Evolutionary conservation across 2,113 vertebrate species (phyloP), one percentile per base, ranked within the genome.

Genomic region (Sander vitreus): DNA sequence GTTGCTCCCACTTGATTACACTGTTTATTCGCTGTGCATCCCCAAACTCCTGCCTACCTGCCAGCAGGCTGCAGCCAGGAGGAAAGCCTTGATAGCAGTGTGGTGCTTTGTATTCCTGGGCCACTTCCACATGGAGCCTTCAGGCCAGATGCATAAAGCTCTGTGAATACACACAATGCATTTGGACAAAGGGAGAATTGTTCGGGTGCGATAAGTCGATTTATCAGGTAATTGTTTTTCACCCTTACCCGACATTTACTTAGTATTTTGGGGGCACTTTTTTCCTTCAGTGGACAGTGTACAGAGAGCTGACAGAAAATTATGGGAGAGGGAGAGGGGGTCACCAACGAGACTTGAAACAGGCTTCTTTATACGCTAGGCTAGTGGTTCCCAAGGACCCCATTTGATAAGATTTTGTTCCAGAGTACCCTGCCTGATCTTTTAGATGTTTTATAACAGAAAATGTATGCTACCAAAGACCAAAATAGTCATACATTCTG

Each of bases 1-100:
- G 73, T 74, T 59, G 72, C 73, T 76, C 75, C 85, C 76, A 85
- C 77, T 76, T 84, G 82, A 83, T 85, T 77, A 65, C 68, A 19
- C 67, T 70, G 76, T 88, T 88, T 83, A 81, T 80, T 73, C 43
- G 6, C 51, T 2, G 27, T 71, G 19, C 30, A n/a, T 86, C 81
- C 70, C 74, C 43, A 71, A 80, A 84, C 74, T 62, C 33, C 47
- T 39, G 72, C 78, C 78, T 72, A 57, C 69, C 69, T 23, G 1
- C 57, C 66, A 0, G 63, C 73, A 51, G 51, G 13, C 48, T 23
- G 53, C 57, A 81, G 82, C 70, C 74, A 62, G 66, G 62, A 73
- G 83, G 57, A 30, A 63, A 67, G 62, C 80, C 62, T 59, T n/a
- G 62, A 80, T 67, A 27, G n/a, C 76, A 4, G 51, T 1, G 57